Conservation (phyloP, 2,113 vertebrate genomes). For the Microcebus lehilahytsara region DNA sequence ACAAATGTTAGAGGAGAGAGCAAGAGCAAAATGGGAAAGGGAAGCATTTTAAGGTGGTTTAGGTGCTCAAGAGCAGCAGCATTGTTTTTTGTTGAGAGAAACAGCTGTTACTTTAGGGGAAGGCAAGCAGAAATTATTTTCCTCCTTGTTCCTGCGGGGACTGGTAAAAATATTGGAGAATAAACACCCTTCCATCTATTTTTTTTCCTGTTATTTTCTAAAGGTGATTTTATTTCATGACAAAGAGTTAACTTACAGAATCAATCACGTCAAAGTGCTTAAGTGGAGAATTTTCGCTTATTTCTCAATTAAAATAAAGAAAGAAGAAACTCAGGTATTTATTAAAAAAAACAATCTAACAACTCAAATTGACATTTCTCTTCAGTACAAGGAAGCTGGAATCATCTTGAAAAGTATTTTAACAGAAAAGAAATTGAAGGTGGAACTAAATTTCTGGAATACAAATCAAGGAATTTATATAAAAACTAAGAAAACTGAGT, state of each 20-base stretch:
- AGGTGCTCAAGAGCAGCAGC: neutral
- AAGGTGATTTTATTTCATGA: conserved; percentile 43
- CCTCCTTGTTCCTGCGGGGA: neutral
- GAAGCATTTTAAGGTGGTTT: conserved; percentile 19
- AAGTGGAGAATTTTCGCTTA: neutral
- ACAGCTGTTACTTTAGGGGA: conserved; percentile 59
- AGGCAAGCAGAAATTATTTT: neutral
- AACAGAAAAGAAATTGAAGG: neutral
- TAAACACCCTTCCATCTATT: neutral
- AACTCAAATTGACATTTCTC: neutral
- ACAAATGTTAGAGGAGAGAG: conserved; percentile 35
- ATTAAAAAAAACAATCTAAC: neutral
- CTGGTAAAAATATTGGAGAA: conserved; percentile 50
- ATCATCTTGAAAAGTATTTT: conserved; percentile 21
- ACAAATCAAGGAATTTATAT: neutral
- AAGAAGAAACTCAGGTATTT: neutral
- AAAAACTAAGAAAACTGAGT: conserved; percentile 22
- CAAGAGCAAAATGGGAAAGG: conserved; percentile 47
- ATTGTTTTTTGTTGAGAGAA: conserved; percentile 56
- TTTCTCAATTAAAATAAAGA: conserved; percentile 47
- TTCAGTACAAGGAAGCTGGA: neutral
- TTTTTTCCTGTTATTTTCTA: conserved; percentile 28
- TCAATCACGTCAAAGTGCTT: neutral
- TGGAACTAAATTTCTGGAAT: neutral
- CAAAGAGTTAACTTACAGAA: neutral